A percentile compares a stretch with the other conserved stretches of the same genome.
phyloP scores from a whole-genome alignment of 2,888 invertebrate species.

The Teinopalpus imperialis region DNA sequence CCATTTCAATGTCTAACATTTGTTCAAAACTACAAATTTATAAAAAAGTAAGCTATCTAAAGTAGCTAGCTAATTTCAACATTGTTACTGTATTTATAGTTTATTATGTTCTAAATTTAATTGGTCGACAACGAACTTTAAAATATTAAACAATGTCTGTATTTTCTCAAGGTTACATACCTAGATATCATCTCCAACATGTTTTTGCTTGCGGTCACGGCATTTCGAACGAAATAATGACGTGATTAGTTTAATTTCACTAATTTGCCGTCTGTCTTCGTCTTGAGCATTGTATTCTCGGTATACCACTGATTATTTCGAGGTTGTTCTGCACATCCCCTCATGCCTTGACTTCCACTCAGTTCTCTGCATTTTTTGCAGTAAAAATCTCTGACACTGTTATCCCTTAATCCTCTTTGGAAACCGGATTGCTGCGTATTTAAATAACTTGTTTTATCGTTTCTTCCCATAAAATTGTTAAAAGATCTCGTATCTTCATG shows the following conservation, averaged over 20 bases:
- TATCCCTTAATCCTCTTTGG: constrained; percentile 57
- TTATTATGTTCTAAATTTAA: background rate
- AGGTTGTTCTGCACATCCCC: constrained; percentile 43
- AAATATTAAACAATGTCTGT: constrained; percentile 37
- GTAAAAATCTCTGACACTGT: constrained; percentile 65
- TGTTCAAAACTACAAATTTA: too few relatives aligned
- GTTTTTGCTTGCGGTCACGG: constrained; percentile 52
- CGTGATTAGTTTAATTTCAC: constrained; percentile 72
- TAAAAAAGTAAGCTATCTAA: too few relatives aligned
- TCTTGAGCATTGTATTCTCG: constrained; percentile 62
- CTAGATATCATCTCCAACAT: constrained; percentile 52
- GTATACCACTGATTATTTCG: constrained; percentile 47
- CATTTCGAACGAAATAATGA: constrained; percentile 51
- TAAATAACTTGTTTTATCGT: constrained; percentile 43
- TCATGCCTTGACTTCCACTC: constrained; percentile 35
- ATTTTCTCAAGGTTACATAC: constrained; percentile 49
- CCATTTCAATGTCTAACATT: too few relatives aligned
- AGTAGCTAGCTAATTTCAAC: too few relatives aligned
- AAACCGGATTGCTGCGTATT: constrained; percentile 42
- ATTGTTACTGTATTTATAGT: too few relatives aligned
- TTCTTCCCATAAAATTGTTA: constrained; percentile 39
- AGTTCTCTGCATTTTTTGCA: constrained; percentile 67
- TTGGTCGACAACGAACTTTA: constrained; percentile 23
- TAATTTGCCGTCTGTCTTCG: constrained; percentile 74
- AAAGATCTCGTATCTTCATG: constrained; percentile 45